phyloP scores from a whole-genome alignment of 2,113 vertebrate genomes.

The Rhadina sibilatrix region DNA sequence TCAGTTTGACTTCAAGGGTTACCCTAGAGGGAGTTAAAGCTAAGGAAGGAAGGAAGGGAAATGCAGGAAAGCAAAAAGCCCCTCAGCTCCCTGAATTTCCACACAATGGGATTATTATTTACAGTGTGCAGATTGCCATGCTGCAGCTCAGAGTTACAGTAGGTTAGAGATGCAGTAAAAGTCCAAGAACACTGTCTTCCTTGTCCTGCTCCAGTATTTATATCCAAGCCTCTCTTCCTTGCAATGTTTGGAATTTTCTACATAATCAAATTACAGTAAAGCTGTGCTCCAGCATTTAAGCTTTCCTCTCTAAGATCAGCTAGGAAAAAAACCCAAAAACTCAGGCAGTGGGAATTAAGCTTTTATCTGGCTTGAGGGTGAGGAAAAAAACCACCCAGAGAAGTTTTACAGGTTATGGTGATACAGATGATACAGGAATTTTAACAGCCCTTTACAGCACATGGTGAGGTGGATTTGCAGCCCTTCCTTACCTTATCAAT shows the following conservation, averaged over 20 bases:
- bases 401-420: not conserved
- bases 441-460: not conserved
- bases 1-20: not conserved
- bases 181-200: not conserved
- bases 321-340: not conserved
- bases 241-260: not conserved
- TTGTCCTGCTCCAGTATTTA: not conserved
- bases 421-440: not conserved
- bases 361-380: not conserved
- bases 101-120: not conserved
- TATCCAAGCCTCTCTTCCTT: not conserved
- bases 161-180: not conserved
- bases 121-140: not conserved
- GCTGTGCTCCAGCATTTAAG: not conserved
- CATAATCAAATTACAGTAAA: not conserved
- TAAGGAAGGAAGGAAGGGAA: not conserved
- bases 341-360: not conserved
- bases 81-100: not conserved
- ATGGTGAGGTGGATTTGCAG: accelerated
- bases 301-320: not conserved
- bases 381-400: not conserved
- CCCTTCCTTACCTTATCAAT: conserved; percentile 74
- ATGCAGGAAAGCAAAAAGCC: not conserved
- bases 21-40: not conserved
- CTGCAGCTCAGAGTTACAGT: not conserved